Evolutionary conservation across 2,888 invertebrate genomes (phyloP).

Genomic region (Thysanoteuthis rhombus): DNA sequence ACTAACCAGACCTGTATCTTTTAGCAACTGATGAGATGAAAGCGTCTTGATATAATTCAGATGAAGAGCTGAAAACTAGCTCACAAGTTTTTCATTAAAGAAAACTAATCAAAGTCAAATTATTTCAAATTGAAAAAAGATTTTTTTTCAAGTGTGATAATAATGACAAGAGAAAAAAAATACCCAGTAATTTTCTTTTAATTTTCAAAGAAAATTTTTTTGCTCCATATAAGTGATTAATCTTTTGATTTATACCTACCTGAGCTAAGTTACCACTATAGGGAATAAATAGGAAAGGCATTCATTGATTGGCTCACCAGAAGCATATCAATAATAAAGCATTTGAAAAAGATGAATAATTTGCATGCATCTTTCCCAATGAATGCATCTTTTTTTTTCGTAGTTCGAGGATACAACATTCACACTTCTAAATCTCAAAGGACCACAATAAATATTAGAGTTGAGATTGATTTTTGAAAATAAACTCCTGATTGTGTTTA

Average conservation of each 20-base stretch:
- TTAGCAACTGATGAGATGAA: not conserved
- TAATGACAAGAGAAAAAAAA: not conserved
- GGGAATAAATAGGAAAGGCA: not conserved
- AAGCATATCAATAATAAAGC: not conserved
- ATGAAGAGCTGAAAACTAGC: not conserved
- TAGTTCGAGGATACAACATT: not conserved
- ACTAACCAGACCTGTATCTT: too few relatives aligned
- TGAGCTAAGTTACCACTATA: not conserved
- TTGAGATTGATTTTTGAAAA: not conserved
- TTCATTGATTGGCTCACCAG: not conserved
- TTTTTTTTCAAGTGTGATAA: too few relatives aligned
- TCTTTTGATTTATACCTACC: not conserved
- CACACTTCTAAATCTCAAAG: not conserved
- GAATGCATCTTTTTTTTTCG: not conserved
- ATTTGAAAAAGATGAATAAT: not conserved
- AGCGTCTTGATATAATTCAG: not conserved
- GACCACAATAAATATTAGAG: not conserved
- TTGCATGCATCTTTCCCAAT: not conserved
- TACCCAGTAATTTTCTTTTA: not conserved
- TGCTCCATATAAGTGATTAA: not conserved
- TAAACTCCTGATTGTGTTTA: not conserved
- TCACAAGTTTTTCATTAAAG: not conserved
- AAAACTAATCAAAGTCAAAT: slow-evolving; percentile 12
- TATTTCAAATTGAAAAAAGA: not conserved
- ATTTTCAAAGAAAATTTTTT: not conserved